These are phyloP conservation scores for Zoanthus solanderi DNA, from an alignment of 92 coral and sea anemone species.

Conservation along the genomic window DNA sequence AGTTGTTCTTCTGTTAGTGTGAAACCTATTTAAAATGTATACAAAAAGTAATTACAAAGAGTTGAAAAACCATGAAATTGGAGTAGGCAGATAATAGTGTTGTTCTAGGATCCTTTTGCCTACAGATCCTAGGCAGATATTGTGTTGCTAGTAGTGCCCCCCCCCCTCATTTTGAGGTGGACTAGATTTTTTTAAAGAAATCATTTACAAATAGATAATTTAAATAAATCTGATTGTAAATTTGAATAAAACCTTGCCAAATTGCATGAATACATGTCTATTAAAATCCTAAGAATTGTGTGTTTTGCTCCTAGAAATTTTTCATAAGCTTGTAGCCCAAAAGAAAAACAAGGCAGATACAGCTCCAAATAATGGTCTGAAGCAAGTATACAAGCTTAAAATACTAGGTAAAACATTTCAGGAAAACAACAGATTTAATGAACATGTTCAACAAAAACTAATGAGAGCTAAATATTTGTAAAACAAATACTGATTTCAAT, in stretches of 20 bases:
- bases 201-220: conserved; percentile 1
- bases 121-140: neutral
- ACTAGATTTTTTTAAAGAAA: conserved; percentile 3
- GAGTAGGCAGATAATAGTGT: conserved; percentile 7
- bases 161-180: conserved; percentile 7
- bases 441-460: too few species aligned
- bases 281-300: neutral
- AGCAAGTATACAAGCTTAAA: too few species aligned
- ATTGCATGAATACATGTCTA: neutral
- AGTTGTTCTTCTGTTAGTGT: conserved; percentile 22
- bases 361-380: too few species aligned
- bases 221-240: neutral
- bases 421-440: too few species aligned
- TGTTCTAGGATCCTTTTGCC: too few species aligned
- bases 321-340: neutral
- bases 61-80: neutral
- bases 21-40: conserved; percentile 15
- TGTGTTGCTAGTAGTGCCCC: conserved; percentile 11
- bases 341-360: too few species aligned
- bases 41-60: neutral
- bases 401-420: too few species aligned
- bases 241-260: conserved; percentile 9
- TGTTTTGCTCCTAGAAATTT: conserved; percentile 5
- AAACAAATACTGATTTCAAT: too few species aligned
- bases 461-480: too few species aligned